These are phyloP conservation scores for Turnix velox DNA, from an alignment of 2,113 vertebrate species.

Conservation along the genomic window DNA sequence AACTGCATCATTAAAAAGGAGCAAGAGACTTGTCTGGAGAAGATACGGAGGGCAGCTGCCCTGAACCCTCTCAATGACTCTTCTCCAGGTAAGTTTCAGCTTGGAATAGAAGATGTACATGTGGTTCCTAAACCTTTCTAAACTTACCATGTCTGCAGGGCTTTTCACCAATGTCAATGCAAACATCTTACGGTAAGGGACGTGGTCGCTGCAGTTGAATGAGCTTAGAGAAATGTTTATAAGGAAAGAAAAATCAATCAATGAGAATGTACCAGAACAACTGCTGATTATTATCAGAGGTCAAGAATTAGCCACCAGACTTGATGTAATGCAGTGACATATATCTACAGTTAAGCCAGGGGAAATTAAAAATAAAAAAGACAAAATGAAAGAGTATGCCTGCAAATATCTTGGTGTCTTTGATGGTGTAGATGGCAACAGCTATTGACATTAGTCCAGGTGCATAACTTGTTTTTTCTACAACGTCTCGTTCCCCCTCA, in stretches of 20 bases:
- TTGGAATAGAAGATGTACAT: fast-evolving
- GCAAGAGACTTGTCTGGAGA: constrained; percentile 74
- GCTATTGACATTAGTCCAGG: neutral
- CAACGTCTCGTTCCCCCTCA: neutral
- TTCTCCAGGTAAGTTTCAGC: constrained; percentile 56
- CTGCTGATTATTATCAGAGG: neutral
- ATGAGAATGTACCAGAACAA: fast-evolving
- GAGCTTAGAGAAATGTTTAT: neutral
- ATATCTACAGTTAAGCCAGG: neutral
- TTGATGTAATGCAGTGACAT: neutral
- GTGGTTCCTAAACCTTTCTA: neutral
- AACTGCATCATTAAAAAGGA: constrained; percentile 80
- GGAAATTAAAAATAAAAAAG: neutral
- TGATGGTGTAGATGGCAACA: neutral
- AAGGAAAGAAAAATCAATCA: neutral
- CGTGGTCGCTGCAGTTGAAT: neutral
- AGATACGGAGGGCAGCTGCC: constrained; percentile 65
- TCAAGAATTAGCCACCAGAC: neutral
- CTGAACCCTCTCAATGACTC: constrained; percentile 71
- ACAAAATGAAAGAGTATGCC: fast-evolving
- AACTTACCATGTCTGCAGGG: neutral
- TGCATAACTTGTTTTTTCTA: neutral
- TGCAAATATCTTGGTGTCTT: neutral
- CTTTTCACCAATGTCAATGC: neutral
- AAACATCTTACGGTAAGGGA: neutral